Conservation (phyloP, 2,113 vertebrate genomes). For the Cynopterus brachyotis region DNA sequence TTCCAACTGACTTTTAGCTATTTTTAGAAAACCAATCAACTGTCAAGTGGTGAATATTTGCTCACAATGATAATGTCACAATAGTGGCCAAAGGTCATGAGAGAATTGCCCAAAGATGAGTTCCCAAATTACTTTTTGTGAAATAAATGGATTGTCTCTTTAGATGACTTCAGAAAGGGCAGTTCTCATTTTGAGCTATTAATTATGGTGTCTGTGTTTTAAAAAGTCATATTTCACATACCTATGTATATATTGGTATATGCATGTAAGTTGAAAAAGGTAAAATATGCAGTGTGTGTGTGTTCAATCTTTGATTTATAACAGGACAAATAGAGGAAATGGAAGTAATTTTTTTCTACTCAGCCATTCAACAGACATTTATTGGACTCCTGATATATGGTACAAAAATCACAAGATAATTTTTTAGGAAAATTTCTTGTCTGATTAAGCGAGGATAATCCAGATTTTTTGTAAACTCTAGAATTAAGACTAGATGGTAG, state of each 20-base stretch:
- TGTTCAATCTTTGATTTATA: conserved; percentile 10
- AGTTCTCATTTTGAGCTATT: not conserved
- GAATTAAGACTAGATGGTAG: not conserved
- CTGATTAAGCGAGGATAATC: not conserved
- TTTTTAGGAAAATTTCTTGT: not conserved
- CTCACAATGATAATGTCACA: conserved; percentile 5
- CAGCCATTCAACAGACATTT: not conserved
- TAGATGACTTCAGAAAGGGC: not conserved
- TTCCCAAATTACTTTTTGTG: not conserved
- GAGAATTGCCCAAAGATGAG: not conserved
- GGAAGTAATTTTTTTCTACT: not conserved
- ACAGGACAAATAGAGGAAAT: conserved; percentile 14
- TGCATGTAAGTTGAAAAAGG: not conserved
- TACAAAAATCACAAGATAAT: not conserved
- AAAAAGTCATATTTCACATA: not conserved
- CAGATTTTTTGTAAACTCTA: conserved; percentile 14
- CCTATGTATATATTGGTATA: not conserved
- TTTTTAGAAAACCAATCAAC: conserved; percentile 23
- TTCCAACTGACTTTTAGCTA: not conserved
- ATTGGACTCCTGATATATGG: not conserved
- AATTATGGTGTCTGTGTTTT: not conserved
- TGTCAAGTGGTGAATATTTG: conserved; percentile 10
- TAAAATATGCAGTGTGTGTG: not conserved
- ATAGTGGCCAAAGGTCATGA: not conserved
- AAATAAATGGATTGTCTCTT: not conserved